Evolutionary conservation across 2,888 invertebrate species (phyloP), one percentile per base, ranked within the genome.

Genomic region (Parthenolecanium corni): DNA sequence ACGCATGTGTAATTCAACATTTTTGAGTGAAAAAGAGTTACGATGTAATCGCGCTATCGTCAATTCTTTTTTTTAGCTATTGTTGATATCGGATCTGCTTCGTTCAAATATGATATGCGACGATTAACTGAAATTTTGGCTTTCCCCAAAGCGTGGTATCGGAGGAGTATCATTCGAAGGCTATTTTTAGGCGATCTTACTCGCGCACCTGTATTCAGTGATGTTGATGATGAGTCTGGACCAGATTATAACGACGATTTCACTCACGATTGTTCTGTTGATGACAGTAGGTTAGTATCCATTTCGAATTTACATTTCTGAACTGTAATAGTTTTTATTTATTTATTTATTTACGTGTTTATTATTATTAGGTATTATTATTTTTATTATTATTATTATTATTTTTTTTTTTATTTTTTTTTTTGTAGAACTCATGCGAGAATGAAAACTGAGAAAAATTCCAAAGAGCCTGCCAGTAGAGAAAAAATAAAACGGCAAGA

Each of bases 131-230:
- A 98, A 77, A 95, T 98, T 71, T 77, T 98, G 64, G 94, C 95
- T 0, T 96, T 98, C 74, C 97, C 97, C 0, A 94, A 94, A 76
- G 96, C 97, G 14, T 98, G 98, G 98, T 98, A 98, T 75, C 79
- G 96, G 2, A 82, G 92, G 42, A 89, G 89, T 68, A 91, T 98
- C 70, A 93, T 96, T 25, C 79, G 94, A 6, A 79, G 94, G 23
- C 79, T 96, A 71, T 95, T 95, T 75, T 80, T 95, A 56, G 95
- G 98, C 0, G 97, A 98, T 75, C 80, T 94, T 63, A 89, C 87
- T 71, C 79, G 66, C 62, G 64, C 66, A 44, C 70, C 75, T 0
- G 74, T 76, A 0, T 76, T 76, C 61, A 74, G 74, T 23, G 76
- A 76, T 56, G 74, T 73, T 1, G 64, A 64, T 21, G 57, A 52